Evolutionary conservation across 2,888 invertebrate species (phyloP).

Genomic region (Limenitis camilla): DNA sequence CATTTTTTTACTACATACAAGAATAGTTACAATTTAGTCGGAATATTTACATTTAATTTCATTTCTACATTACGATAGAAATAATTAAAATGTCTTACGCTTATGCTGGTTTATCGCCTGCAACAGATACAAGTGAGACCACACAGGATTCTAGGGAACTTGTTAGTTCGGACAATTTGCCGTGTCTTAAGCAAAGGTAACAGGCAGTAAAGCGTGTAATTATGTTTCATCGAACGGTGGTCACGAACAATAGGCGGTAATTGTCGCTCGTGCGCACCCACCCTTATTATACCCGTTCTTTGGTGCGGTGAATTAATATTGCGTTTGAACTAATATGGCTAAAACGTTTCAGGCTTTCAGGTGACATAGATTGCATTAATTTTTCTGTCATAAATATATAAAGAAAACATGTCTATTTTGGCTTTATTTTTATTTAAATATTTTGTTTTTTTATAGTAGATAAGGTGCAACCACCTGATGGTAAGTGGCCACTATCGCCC

Average conservation of each 20-base stretch:
- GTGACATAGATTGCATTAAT: too few relatives aligned
- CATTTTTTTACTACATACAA: too few relatives aligned
- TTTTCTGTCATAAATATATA: too few relatives aligned
- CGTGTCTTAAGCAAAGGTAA: constrained; percentile 21
- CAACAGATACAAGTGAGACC: constrained; percentile 1
- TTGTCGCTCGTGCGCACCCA: constrained; percentile 37
- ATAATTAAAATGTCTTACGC: not conserved
- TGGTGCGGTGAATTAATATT: not conserved
- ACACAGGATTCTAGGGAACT: constrained; percentile 5
- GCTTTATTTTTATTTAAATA: too few relatives aligned
- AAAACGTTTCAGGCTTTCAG: too few relatives aligned
- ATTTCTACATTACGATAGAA: not conserved
- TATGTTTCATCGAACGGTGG: constrained; percentile 22
- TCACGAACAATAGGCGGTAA: constrained; percentile 30
- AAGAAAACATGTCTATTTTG: too few relatives aligned
- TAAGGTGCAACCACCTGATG: too few relatives aligned
- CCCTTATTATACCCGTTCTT: constrained; percentile 30
- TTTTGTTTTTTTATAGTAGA: too few relatives aligned
- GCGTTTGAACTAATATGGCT: too few relatives aligned
- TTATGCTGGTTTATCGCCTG: not conserved
- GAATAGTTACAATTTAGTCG: too few relatives aligned
- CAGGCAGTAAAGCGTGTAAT: constrained; percentile 29
- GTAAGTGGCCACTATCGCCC: too few relatives aligned
- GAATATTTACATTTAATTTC: too few relatives aligned
- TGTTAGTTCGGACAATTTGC: constrained; percentile 20